phyloP scores from a whole-genome alignment of 1,140 invertebrate species.

The Papilio xuthus region DNA sequence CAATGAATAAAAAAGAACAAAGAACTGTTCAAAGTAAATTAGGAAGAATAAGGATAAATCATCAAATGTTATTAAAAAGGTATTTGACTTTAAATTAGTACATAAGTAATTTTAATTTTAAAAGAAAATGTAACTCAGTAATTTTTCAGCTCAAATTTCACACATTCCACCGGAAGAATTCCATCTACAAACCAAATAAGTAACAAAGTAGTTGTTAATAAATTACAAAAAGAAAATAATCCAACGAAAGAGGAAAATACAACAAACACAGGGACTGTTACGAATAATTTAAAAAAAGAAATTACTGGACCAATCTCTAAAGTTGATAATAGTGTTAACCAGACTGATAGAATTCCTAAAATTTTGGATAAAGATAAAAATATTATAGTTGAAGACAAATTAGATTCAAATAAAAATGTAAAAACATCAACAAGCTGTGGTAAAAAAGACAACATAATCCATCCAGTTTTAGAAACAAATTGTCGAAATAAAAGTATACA shows the following conservation, averaged over 20 bases:
- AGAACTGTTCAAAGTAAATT: slow-evolving; percentile 62
- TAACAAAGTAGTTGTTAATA: slow-evolving; percentile 42
- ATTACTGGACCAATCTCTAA: slow-evolving; percentile 39
- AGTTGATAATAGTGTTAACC: slow-evolving; percentile 62
- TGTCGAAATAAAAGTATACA: slow-evolving; percentile 34
- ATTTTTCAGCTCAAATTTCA: slow-evolving; percentile 58
- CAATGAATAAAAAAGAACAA: slow-evolving; percentile 72
- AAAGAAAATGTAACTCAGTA: slow-evolving; percentile 31
- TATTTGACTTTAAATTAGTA: slow-evolving; percentile 48
- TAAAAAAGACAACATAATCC: slow-evolving; percentile 25
- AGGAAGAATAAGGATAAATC: slow-evolving; percentile 65
- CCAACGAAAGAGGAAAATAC: slow-evolving; percentile 54
- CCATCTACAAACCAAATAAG: slow-evolving; percentile 38
- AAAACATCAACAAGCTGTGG: not conserved
- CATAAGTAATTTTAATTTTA: slow-evolving; percentile 28
- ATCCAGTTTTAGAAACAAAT: slow-evolving; percentile 40
- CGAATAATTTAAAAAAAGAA: slow-evolving; percentile 60
- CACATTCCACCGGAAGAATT: slow-evolving; percentile 59
- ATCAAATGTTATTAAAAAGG: slow-evolving; percentile 73
- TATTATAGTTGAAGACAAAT: slow-evolving; percentile 43
- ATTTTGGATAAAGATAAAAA: slow-evolving; percentile 46
- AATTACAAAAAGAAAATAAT: slow-evolving; percentile 71
- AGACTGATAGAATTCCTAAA: slow-evolving; percentile 60
- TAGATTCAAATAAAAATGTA: slow-evolving; percentile 30
- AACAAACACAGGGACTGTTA: slow-evolving; percentile 56